Evolutionary conservation across 2,113 vertebrate species (phyloP).

Genomic region (Archocentrus centrarchus): DNA sequence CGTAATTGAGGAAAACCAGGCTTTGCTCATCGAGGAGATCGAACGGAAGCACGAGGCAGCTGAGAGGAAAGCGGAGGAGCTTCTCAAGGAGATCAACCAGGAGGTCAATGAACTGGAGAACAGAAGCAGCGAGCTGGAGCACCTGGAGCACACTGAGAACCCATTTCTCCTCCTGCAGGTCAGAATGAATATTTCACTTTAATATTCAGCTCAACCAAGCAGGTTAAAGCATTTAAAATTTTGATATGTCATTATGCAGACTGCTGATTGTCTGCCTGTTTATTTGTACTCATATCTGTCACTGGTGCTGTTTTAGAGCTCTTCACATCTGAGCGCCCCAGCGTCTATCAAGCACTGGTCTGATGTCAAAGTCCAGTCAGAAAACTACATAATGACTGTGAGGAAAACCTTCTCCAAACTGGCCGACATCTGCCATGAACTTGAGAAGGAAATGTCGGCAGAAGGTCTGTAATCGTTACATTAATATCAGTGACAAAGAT

Average conservation of each 20-base stretch:
- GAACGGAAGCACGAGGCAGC: constrained; percentile 36
- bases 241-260: not conserved
- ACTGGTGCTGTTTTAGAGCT: constrained; percentile 34
- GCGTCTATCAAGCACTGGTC: constrained; percentile 57
- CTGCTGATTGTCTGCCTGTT: not conserved
- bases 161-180: constrained; percentile 69
- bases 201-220: not conserved
- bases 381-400: constrained; percentile 19
- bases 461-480: constrained; percentile 33
- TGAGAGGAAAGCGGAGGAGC: constrained; percentile 23
- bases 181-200: not conserved
- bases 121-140: constrained; percentile 50
- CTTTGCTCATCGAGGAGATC: constrained; percentile 37
- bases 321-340: not conserved
- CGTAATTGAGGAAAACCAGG: constrained; percentile 34
- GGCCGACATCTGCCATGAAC: constrained; percentile 28
- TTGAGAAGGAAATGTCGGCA: constrained; percentile 15
- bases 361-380: constrained; percentile 10
- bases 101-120: constrained; percentile 54
- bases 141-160: constrained; percentile 50
- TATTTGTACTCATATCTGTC: not conserved
- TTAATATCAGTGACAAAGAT: not conserved
- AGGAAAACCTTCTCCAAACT: constrained; percentile 42
- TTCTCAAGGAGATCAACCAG: constrained; percentile 52
- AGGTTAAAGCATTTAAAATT: not conserved